Evolutionary conservation across 2,888 invertebrate species (phyloP), one percentile per base, ranked within the genome.

Genomic region (Thecocarcelia acutangulata): DNA sequence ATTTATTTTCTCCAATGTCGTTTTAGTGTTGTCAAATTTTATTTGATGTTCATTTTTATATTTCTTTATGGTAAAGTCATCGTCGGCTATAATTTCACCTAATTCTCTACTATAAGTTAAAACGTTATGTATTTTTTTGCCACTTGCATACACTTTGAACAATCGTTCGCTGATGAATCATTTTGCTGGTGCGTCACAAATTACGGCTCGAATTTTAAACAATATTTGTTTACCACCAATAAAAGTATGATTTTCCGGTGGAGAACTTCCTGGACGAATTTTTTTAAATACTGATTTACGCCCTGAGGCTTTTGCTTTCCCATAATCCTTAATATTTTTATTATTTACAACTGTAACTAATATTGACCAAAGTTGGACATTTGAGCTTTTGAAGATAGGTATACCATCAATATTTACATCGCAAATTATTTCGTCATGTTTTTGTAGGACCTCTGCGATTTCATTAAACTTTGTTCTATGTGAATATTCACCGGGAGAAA

Each of bases 321-420:
- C 28, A 28, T 17, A 19, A 0, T 78, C 59, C 21, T 56, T 42
- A 33, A 74, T 66, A 37, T 81, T 74, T 42, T 50, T 46, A 15
- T 69, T 54, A 69, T 83, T 83, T n/a, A 70, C 28, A 21, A 83
- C 28, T 58, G 66, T 74, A 37, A 74, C 58, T 44, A 83, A 68
- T 54, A 83, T 83, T 54, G 78, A 74, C 83, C 78, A 83, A 24
- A 83, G 69, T 66, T 76, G 72, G 1, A 28, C 12, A 37, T 63
- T 77, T 37, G 83, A 83, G 54, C 83, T 83, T 54, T 77, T 83
- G 44, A 74, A 83, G 44, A 78, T 28, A 12, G 78, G 80, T 17
- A 83, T 44, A n/a, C 80, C 83, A 37, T 80, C 80, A n/a, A 80
- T 58, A 56, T 74, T 75, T 21, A 83, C 58, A 48, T 81, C 78